Evolutionary conservation across 2,113 vertebrate genomes (phyloP).

Genomic region (Planiliza haematocheilus): DNA sequence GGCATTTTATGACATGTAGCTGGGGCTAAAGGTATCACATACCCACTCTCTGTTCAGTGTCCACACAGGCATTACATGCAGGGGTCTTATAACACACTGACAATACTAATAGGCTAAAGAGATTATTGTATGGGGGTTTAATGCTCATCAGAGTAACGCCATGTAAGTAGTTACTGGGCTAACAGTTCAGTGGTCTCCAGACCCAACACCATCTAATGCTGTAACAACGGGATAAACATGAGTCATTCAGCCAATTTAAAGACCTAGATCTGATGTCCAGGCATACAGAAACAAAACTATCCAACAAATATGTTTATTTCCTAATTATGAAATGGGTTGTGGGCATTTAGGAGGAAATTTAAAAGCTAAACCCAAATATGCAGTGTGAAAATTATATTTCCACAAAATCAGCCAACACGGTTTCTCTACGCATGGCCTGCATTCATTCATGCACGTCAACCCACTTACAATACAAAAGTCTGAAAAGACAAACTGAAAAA

Average conservation of each 20-base stretch:
- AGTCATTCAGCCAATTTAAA: neutral
- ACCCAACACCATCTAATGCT: slow-evolving; percentile 37
- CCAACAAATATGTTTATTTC: no score
- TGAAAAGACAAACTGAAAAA: neutral
- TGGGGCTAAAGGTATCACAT: neutral
- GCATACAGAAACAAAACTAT: no score
- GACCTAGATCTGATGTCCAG: no score
- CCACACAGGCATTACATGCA: slow-evolving; percentile 29
- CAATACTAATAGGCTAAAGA: slow-evolving; percentile 71
- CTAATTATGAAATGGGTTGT: no score
- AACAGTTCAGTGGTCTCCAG: slow-evolving; percentile 60
- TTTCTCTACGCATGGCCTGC: neutral
- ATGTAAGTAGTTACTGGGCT: slow-evolving; percentile 46
- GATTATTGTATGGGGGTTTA: slow-evolving; percentile 76
- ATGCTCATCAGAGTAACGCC: slow-evolving; percentile 76
- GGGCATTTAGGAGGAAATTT: no score
- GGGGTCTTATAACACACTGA: slow-evolving; percentile 40
- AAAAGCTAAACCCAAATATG: slow-evolving; percentile 9
- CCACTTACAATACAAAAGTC: slow-evolving; percentile 1
- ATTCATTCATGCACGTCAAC: slow-evolving; percentile 12
- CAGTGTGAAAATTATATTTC: slow-evolving; percentile 19
- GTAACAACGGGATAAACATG: slow-evolving; percentile 6
- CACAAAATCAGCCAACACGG: slow-evolving; percentile 12
- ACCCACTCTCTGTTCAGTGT: slow-evolving; percentile 9
- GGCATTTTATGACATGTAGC: neutral